Evolutionary conservation across 2,888 invertebrate species (phyloP).

Genomic region (Cephus pygmeus): DNA sequence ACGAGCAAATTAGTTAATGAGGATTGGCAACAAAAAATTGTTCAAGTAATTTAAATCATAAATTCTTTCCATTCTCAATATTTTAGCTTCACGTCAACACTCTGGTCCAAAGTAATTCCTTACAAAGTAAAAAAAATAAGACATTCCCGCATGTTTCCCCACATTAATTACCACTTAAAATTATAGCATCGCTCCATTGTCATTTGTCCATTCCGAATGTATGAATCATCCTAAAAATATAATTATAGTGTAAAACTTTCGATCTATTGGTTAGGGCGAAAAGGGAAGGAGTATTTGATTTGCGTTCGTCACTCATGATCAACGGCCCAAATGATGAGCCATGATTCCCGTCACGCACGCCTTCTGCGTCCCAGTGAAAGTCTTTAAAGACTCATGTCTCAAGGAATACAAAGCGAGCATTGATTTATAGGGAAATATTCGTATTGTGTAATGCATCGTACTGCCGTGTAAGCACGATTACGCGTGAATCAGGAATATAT

Average conservation of each 20-base stretch:
- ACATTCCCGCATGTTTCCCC: background rate
- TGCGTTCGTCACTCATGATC: background rate
- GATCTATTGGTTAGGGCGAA: background rate
- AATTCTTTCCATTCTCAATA: background rate
- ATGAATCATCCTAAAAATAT: background rate
- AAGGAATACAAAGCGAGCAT: constrained; percentile 50
- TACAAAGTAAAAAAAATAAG: background rate
- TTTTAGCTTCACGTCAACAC: background rate
- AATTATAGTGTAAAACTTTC: background rate
- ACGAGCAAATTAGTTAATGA: too few species aligned
- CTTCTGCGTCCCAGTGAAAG: constrained; percentile 57
- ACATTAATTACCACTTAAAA: background rate
- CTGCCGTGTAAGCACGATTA: constrained; percentile 28
- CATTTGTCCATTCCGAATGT: background rate
- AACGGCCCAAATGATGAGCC: background rate
- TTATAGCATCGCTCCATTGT: background rate
- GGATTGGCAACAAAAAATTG: background rate
- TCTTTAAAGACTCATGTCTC: constrained; percentile 41
- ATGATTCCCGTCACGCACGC: constrained; percentile 21
- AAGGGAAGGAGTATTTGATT: background rate
- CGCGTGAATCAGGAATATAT: constrained; percentile 31
- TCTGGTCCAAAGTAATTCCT: background rate
- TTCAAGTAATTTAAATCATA: background rate
- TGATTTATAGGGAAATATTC: constrained; percentile 52
- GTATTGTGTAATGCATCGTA: constrained; percentile 49